A percentile compares a stretch with the other conserved stretches of the same genome.
Evolutionary conservation across 37 sponge, comb jelly and placozoan species (phyloP).

Genomic region (Tethya wilhelma): DNA sequence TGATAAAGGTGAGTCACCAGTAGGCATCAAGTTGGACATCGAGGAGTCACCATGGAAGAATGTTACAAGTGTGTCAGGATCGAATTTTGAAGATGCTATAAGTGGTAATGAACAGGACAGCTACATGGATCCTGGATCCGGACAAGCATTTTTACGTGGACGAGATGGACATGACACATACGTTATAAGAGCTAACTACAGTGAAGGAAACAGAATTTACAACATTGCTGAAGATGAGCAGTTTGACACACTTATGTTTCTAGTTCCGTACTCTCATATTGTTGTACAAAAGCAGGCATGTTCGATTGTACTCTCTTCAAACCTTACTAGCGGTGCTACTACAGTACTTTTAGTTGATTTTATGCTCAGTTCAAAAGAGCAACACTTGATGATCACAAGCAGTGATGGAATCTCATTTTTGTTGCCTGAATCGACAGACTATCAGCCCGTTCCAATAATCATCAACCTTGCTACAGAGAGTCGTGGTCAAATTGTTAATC

Average conservation of each 20-base stretch:
- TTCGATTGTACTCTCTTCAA: not conserved
- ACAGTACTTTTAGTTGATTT: too few relatives aligned
- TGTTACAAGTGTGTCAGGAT: conserved; percentile 10
- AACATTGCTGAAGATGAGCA: conserved; percentile 13
- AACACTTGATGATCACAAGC: too few relatives aligned
- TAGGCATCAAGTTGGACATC: not conserved
- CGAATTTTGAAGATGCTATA: not conserved
- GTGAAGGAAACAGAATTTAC: not conserved
- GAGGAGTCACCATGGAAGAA: not conserved
- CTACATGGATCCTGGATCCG: conserved; percentile 20
- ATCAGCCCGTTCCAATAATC: too few relatives aligned
- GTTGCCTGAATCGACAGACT: too few relatives aligned
- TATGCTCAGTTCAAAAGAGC: too few relatives aligned
- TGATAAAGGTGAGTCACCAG: not conserved
- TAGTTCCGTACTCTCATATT: conserved; percentile 3
- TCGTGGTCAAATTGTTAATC: not conserved
- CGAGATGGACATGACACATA: conserved; percentile 29
- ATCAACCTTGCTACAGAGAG: too few relatives aligned
- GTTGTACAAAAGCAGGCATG: not conserved
- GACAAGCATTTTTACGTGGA: conserved; percentile 1
- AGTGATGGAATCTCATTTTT: too few relatives aligned
- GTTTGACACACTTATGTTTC: conserved; percentile 9
- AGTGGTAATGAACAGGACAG: conserved; percentile 21
- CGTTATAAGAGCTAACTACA: conserved; percentile 12
- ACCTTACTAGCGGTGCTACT: too few relatives aligned